Conservation (phyloP, 2,113 vertebrate genomes). For the Desmodus rotundus region DNA sequence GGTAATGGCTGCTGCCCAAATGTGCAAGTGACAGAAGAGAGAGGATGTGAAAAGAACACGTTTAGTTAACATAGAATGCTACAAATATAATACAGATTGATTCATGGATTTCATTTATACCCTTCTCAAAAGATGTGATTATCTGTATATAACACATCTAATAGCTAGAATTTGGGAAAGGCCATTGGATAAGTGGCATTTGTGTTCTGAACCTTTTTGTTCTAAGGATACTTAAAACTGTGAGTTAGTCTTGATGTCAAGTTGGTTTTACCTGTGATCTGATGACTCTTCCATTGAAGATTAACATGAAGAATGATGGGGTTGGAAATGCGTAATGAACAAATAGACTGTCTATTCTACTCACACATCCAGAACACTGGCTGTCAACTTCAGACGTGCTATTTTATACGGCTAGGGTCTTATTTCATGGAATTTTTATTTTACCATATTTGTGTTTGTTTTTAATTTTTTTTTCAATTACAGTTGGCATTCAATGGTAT, state of each 20-base stretch:
- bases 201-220: neutral
- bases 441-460: neutral
- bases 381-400: neutral
- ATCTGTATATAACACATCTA: neutral
- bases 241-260: neutral
- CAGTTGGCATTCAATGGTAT: no score
- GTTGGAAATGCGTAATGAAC: neutral
- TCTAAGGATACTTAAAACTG: neutral
- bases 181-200: neutral
- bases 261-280: neutral
- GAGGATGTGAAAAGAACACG: constrained; percentile 44
- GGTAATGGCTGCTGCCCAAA: constrained; percentile 54
- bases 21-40: constrained; percentile 45
- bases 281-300: neutral
- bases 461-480: no score
- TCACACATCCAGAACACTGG: neutral
- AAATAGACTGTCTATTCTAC: neutral
- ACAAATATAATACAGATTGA: neutral
- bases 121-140: neutral
- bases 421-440: constrained; percentile 2
- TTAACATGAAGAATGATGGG: neutral
- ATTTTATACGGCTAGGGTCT: neutral
- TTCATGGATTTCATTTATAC: neutral
- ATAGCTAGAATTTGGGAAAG: neutral
- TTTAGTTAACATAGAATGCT: constrained; percentile 34